Base-by-base conservation (phyloP, 2,888 invertebrate genomes). In the Alentia gelatinosa region DNA sequence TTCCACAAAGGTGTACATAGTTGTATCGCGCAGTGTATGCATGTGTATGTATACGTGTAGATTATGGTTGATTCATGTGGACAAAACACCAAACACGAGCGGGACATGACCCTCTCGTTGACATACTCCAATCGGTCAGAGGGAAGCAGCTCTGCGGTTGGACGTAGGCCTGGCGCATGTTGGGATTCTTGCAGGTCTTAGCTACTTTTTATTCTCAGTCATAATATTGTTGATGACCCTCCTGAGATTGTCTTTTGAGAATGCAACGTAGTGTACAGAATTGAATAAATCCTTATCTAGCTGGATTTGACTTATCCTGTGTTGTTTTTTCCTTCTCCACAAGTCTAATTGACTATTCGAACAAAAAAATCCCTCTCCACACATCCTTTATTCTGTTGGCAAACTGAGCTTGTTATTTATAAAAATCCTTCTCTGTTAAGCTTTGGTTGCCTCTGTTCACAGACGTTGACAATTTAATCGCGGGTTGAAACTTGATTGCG, bases 231-330 rank as follows among this genome's bases (percentile, higher is more conserved):
- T 68, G 68, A 15, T 26, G 3, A 56, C 26, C n/a, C 26, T 68
- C 68, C 68, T 68, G 68, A 68, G 68, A 68, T 79, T 79, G 35
- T 79, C 39, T 35, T 33, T 75, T 79, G 35, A 79, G 79, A 79
- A 35, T 79, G 79, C 79, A 79, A 35, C 39, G 79, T 79, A 79
- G 39, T 79, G 39, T 79, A 79, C 39, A 79, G 79, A 19, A 19
- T 68, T 33, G 23, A 37, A 79, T 79, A 79, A 79, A 79, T 37
- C 19, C 79, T 19, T 4, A 79, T 79, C 39, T 79, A 79, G 79
- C 19, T 79, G 79, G 15, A 39, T 35, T 79, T 35, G 26, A 74
- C 12, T 5, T 47, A 5, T 5, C n/a, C 4, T 47, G 9, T 15
- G 47, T 47, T 9, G 9, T 12, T 47, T 47, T 47, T 19, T 47